Evolutionary conservation across 2,113 vertebrate genomes (phyloP).

Genomic region (Nibea albiflora): DNA sequence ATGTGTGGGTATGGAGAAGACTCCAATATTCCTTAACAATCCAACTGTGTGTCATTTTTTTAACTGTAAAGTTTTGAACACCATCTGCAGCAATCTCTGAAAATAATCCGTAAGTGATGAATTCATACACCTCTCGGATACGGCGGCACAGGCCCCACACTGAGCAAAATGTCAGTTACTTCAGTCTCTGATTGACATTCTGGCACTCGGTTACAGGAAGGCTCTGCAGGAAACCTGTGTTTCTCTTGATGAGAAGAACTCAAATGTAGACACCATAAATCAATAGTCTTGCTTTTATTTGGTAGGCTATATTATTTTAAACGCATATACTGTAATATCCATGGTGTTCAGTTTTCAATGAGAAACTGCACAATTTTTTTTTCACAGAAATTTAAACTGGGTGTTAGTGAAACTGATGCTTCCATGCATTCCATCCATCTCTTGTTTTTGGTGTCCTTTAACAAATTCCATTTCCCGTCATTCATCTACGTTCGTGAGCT

Average conservation of each 20-base stretch:
- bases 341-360: neutral
- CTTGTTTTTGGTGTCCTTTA: too few species aligned
- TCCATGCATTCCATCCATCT: too few species aligned
- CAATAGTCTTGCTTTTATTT: neutral
- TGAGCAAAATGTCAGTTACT: constrained; percentile 52
- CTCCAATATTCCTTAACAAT: neutral
- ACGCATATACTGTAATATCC: neutral
- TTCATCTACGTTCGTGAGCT: too few species aligned
- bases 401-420: neutral
- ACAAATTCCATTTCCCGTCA: too few species aligned
- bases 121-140: constrained; percentile 16
- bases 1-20: constrained; percentile 29
- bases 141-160: neutral
- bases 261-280: neutral
- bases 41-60: constrained; percentile 51
- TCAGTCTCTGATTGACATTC: constrained; percentile 42
- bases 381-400: neutral
- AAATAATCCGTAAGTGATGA: constrained; percentile 43
- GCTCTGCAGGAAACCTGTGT: constrained; percentile 27
- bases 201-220: constrained; percentile 29
- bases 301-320: neutral
- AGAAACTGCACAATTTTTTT: neutral
- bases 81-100: constrained; percentile 60
- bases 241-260: constrained; percentile 25
- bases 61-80: constrained; percentile 44